Evolutionary conservation across 2,888 invertebrate species (phyloP).

Genomic region (Acronicta alni): DNA sequence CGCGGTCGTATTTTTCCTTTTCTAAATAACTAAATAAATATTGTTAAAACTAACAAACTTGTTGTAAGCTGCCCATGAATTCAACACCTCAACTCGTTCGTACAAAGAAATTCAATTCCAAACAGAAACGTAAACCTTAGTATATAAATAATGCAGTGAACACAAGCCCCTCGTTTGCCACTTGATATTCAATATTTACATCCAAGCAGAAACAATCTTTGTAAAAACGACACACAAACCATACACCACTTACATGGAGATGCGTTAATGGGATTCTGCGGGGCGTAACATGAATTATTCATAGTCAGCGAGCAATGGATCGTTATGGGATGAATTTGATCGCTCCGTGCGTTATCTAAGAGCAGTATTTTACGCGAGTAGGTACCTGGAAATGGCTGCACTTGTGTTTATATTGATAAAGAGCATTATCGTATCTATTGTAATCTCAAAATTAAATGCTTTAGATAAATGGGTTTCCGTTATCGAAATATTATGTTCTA

Average conservation of each 20-base stretch:
- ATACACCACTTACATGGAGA: slow-evolving; percentile 41
- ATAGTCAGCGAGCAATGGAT: slow-evolving; percentile 49
- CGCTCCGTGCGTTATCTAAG: slow-evolving; percentile 46
- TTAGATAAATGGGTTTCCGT: background rate
- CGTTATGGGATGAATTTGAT: slow-evolving; percentile 46
- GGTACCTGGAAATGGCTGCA: slow-evolving; percentile 32
- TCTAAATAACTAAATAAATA: no score
- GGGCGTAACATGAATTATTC: slow-evolving; percentile 48
- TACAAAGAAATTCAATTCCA: slow-evolving; percentile 16
- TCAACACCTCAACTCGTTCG: background rate
- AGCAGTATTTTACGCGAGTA: slow-evolving; percentile 45
- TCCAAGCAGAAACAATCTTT: slow-evolving; percentile 45
- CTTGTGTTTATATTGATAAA: slow-evolving; percentile 23
- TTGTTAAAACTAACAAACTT: background rate
- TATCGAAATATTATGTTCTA: no score
- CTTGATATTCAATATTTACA: slow-evolving; percentile 54
- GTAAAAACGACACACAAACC: slow-evolving; percentile 38
- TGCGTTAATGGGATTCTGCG: slow-evolving; percentile 50
- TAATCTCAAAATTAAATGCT: background rate
- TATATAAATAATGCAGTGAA: slow-evolving; percentile 51
- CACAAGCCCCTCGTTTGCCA: slow-evolving; percentile 17
- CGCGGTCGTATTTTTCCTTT: no score
- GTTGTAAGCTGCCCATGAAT: background rate
- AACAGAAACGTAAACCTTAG: slow-evolving; percentile 9
- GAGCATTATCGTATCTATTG: slow-evolving; percentile 2